phyloP scores from a whole-genome alignment of 2,797 vertebrate genomes.

The Limnodromus scolopaceus region DNA sequence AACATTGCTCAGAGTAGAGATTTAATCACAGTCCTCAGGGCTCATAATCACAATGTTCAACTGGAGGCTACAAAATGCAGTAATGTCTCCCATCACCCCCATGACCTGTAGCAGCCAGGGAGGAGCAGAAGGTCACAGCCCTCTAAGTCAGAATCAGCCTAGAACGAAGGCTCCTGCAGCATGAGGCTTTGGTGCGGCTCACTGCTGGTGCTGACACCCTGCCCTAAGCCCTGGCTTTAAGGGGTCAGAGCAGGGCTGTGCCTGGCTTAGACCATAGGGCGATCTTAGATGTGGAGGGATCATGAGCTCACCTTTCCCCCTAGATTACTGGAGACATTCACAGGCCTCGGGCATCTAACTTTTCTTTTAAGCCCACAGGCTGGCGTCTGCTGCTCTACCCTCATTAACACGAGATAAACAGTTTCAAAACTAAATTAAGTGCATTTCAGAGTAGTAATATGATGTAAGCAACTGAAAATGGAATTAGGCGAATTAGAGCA shows the following conservation, averaged over 20 bases:
- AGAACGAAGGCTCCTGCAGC: background rate
- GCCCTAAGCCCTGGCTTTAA: background rate
- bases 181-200: background rate
- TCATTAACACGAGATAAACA: background rate
- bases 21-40: conserved; percentile 28
- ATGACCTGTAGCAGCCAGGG: background rate
- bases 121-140: background rate
- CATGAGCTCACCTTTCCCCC: background rate
- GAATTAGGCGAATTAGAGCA: background rate
- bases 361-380: background rate
- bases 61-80: background rate
- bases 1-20: conserved; percentile 35
- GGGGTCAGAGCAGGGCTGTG: background rate
- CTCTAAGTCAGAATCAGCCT: background rate
- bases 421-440: background rate
- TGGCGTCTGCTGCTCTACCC: background rate
- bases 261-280: rapidly evolving
- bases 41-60: background rate
- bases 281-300: background rate
- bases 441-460: background rate
- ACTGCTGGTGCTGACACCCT: background rate
- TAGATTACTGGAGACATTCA: background rate
- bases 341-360: background rate
- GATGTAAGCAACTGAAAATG: background rate
- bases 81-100: background rate